phyloP scores from a whole-genome alignment of 1,140 invertebrate species.

The Drosophila albomicans region DNA sequence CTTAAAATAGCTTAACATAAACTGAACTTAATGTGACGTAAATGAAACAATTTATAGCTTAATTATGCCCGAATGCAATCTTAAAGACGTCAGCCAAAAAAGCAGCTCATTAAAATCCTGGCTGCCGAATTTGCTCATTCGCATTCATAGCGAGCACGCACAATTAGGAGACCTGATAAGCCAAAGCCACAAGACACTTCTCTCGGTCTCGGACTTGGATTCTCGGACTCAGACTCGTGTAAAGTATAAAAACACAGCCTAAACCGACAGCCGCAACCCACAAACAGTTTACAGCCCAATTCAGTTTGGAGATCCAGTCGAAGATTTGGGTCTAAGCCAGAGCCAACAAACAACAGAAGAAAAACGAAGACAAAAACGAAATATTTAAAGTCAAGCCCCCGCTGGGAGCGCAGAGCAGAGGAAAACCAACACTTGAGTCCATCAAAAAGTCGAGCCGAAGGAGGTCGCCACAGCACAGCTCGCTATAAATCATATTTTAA shows the following conservation, averaged over 20 bases:
- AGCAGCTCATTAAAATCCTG: constrained; percentile 36
- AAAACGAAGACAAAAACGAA: neutral
- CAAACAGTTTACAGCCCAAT: constrained; percentile 21
- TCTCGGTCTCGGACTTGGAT: too few relatives aligned
- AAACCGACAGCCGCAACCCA: constrained; percentile 4
- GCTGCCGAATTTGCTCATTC: constrained; percentile 46
- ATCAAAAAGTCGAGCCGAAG: constrained; percentile 34
- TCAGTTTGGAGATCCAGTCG: constrained; percentile 34
- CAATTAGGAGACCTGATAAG: constrained; percentile 30
- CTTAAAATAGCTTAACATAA: constrained; percentile 45
- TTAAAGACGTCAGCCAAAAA: constrained; percentile 7
- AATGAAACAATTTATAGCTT: constrained; percentile 60
- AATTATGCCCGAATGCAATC: constrained; percentile 43
- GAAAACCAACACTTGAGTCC: constrained; percentile 43
- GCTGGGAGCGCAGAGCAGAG: constrained; percentile 26
- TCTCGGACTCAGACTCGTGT: neutral
- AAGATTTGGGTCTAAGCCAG: constrained; percentile 43
- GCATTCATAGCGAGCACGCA: constrained; percentile 59
- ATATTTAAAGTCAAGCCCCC: constrained; percentile 59
- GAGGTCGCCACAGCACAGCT: constrained; percentile 26
- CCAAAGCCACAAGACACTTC: neutral
- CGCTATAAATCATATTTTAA: constrained; percentile 80
- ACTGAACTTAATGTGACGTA: constrained; percentile 33
- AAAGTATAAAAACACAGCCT: neutral
- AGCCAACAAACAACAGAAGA: neutral